Evolutionary conservation across 2,113 vertebrate species (phyloP), one percentile per base, ranked within the genome.

Genomic region (Sclerurus mexicanus): DNA sequence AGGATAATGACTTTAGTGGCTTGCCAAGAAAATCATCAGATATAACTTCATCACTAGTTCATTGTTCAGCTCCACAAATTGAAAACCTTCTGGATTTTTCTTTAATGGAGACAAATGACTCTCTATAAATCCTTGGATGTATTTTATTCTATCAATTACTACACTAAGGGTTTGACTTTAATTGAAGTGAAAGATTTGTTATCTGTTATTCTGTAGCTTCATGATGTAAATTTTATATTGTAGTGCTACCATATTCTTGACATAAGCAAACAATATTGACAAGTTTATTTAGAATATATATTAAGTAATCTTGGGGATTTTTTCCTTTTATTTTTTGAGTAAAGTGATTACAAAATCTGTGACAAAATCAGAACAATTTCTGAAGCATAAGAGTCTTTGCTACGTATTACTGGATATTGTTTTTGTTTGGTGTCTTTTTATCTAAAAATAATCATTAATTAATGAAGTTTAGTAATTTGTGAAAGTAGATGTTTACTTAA

Each of bases 1-100:
- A 93, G 40, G 50, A 71, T 91, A 93, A 91, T 74, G 31, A 69
- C 40, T 94, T 77, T 4, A 91, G 40, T 62, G 50, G 52, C 21
- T 84, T 91, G 55, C 68, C 81, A 91, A 74, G 64, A 69, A 76
- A 77, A 44, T 74, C 27, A 56, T 83, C 64, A 53, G 37, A 77
- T 72, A 52, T 14, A 35, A 66, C 81, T 87, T 89, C 53, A 94
- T 59, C 59, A 44, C 12, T 9, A 69, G 55, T 89, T 84, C 59
- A 37, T 81, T 93, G n/a, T 87, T 91, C 68, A 81, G 23, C 24
- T 67, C 6, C n/a, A 62, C 40, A 49, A 84, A 93, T 30, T 44
- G 4, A 80, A 89, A 94, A 81, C 1, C 37, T 79, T 71, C 44
- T 49, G 20, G 16, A 69, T 64, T 42, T 89, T 60, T 64, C 46